Evolutionary conservation across 2,888 invertebrate genomes (phyloP), one percentile per base, ranked within the genome.

Genomic region (Timandra comae): DNA sequence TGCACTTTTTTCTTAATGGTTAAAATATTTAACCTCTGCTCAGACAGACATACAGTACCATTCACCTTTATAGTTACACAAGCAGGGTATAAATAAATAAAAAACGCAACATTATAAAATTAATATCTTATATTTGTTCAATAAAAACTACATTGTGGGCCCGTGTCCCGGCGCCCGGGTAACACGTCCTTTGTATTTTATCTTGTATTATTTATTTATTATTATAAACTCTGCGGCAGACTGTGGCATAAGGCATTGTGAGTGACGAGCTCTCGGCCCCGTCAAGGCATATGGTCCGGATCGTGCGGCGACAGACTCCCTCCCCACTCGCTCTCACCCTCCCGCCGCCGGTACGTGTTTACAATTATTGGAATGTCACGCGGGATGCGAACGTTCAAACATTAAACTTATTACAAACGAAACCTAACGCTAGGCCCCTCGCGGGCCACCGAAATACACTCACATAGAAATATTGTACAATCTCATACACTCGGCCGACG

Each of bases 101-200:
- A 81, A 84, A 79, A 72, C 72, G 65, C 78, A 41, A 77, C 78
- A 74, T 84, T 84, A 84, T 84, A 82, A 85, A 85, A 84, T 84
- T 84, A 85, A 85, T 85, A 84, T 84, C 77, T 85, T 85, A 84
- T 84, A 85, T 85, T 85, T 84, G 85, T 85, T 85, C 84, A 84
- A 74, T 85, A 85, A 81, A 81, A 85, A 84, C 82, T 85, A 85
- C 80, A 84, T 76, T 81, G 82, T 81, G 85, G 85, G 84, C 82
- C 84, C 74, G 81, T 79, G 79, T 75, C 81, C 84, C 82, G 81
- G 82, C 68, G 80, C 78, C 84, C 82, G 81, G 84, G 85, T 84
- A 84, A 85, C 84, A 81, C 82, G 82, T 67, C 84, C 82, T 85
- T 85, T 84, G 85, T 85, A 85, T 85, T n/a, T n/a, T 76, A 70